phyloP scores from a whole-genome alignment of 1,140 invertebrate species.

The Streblospio benedicti region DNA sequence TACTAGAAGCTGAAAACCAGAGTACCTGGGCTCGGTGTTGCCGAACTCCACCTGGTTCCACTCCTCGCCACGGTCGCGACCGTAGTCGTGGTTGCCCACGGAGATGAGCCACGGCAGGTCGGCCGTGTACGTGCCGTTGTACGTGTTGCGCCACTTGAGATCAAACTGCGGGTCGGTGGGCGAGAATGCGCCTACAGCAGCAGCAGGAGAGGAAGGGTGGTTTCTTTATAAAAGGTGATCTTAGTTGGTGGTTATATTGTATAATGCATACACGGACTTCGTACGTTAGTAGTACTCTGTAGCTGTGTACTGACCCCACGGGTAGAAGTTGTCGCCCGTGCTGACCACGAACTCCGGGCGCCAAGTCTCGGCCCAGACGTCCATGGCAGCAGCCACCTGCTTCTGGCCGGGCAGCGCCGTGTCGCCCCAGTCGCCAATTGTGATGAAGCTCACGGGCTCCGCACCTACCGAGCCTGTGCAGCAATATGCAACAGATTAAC shows the following conservation, averaged over 20 bases:
- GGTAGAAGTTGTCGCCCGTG: too few relatives aligned
- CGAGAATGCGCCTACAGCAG: too few relatives aligned
- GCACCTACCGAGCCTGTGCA: too few relatives aligned
- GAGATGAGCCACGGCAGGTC: not conserved
- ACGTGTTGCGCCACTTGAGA: not conserved
- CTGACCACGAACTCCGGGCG: too few relatives aligned
- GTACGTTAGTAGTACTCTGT: too few relatives aligned
- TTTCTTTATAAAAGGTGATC: too few relatives aligned
- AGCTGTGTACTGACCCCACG: too few relatives aligned
- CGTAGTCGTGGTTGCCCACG: not conserved
- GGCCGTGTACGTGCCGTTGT: not conserved
- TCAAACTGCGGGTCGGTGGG: not conserved
- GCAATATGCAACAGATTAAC: too few relatives aligned
- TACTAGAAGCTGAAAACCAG: too few relatives aligned
- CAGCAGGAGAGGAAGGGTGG: too few relatives aligned
- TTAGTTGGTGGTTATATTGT: too few relatives aligned
- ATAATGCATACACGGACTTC: too few relatives aligned
- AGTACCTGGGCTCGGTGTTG: not conserved
- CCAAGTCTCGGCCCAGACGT: not conserved
- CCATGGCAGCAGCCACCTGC: not conserved
- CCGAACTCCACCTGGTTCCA: not conserved
- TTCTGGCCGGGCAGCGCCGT: not conserved
- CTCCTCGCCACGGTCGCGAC: not conserved
- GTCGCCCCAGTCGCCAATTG: constrained; percentile 5
- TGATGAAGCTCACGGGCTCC: not conserved